Evolutionary conservation across 2,113 vertebrate species (phyloP).

Genomic region (Caracal caracal): DNA sequence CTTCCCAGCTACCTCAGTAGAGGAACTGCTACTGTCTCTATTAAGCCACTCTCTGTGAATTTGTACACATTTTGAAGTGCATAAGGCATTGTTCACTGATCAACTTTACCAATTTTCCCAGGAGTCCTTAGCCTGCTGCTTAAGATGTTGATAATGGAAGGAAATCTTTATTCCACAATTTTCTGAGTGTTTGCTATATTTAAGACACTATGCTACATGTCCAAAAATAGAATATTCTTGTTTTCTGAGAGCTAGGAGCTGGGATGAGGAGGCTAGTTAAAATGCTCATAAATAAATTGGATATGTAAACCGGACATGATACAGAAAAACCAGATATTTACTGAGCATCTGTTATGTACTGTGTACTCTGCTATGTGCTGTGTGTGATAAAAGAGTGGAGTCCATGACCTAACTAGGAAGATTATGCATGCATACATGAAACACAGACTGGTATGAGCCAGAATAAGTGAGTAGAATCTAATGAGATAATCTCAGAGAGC

Average conservation of each 20-base stretch:
- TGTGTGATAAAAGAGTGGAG: not conserved
- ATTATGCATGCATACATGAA: not conserved
- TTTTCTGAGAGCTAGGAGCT: not conserved
- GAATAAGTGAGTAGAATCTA: not conserved
- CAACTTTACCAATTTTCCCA: not conserved
- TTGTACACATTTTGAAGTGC: not conserved
- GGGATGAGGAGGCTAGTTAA: not conserved
- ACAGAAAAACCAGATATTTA: not conserved
- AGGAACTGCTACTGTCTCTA: not conserved
- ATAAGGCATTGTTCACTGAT: not conserved
- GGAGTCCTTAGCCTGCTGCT: not conserved
- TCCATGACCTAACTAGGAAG: not conserved
- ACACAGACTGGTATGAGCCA: not conserved
- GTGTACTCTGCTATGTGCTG: not conserved
- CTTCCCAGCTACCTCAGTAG: not conserved
- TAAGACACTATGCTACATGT: not conserved
- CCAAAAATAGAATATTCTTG: not conserved
- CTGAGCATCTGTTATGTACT: not conserved
- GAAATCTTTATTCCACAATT: not conserved
- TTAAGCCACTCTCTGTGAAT: not conserved
- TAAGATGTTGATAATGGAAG: not conserved
- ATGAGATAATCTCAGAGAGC: not conserved
- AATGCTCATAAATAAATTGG: not conserved
- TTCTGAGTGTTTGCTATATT: not conserved
- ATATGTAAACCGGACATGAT: not conserved